Percentiles rank a stretch among this genome's conserved stretches.
phyloP scores from a whole-genome alignment of 1,140 invertebrate species.

The Pogonomyrmex californicus region DNA sequence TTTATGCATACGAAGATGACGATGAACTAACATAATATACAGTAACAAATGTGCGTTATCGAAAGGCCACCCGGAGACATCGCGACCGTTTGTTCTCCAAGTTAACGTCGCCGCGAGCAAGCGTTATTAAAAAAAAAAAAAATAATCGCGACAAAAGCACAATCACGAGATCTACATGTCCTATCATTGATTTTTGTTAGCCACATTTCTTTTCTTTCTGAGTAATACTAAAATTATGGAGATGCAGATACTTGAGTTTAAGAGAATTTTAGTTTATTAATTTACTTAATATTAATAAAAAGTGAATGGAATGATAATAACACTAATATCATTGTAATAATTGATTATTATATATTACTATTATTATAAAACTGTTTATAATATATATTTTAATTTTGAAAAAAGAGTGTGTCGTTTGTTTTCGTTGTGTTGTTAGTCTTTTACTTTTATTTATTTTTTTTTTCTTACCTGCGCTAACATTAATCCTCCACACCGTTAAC shows the following conservation, averaged over 20 bases:
- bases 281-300: conserved; percentile 84
- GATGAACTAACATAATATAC: conserved; percentile 8
- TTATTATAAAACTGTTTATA: conserved; percentile 86
- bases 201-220: conserved; percentile 37
- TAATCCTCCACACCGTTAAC: conserved; percentile 49
- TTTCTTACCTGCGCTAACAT: conserved; percentile 53
- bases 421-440: conserved; percentile 74
- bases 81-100: conserved; percentile 41
- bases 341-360: conserved; percentile 83
- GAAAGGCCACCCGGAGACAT: conserved; percentile 32
- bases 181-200: conserved; percentile 68
- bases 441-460: conserved; percentile 16
- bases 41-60: neutral
- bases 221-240: conserved; percentile 43
- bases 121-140: conserved; percentile 53
- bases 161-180: conserved; percentile 65
- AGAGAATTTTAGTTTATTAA: conserved; percentile 82
- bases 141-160: conserved; percentile 62
- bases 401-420: conserved; percentile 80
- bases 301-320: conserved; percentile 83
- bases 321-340: conserved; percentile 86
- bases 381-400: conserved; percentile 87
- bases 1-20: conserved; percentile 38
- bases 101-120: conserved; percentile 29
- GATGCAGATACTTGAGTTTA: conserved; percentile 72